Evolutionary conservation across 1,140 invertebrate genomes (phyloP).

Genomic region (Anastatus disparis): DNA sequence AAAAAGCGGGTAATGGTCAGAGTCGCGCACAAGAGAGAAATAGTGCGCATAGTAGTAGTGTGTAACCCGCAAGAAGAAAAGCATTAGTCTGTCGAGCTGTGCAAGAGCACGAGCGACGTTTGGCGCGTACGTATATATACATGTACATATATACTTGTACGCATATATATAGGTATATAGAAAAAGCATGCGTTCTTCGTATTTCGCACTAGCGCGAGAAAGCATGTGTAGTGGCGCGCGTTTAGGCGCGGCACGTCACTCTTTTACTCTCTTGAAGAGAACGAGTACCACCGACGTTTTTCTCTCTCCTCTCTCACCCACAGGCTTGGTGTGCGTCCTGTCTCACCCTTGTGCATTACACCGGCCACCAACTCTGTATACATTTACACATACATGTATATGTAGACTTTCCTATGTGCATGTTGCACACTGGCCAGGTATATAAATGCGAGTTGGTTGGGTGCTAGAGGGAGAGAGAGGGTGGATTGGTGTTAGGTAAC

Average conservation of each 20-base stretch:
- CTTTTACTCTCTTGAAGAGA: background rate
- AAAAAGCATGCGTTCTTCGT: too few species aligned
- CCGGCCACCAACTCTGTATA: background rate
- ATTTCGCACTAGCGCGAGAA: background rate
- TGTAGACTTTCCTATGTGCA: background rate
- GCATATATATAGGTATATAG: too few species aligned
- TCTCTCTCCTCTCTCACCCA: background rate
- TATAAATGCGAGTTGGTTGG: slow-evolving; percentile 23
- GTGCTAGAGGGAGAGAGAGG: slow-evolving; percentile 19
- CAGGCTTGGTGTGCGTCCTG: background rate
- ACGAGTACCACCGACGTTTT: too few species aligned
- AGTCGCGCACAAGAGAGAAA: background rate
- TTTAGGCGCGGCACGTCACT: slow-evolving; percentile 36
- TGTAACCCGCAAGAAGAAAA: slow-evolving; percentile 16
- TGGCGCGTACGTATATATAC: background rate
- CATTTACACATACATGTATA: background rate
- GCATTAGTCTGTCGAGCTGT: slow-evolving; percentile 17
- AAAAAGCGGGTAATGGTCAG: slow-evolving; percentile 3
- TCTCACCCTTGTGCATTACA: too few species aligned
- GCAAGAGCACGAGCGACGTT: background rate
- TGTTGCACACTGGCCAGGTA: slow-evolving; percentile 17
- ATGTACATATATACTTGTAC: background rate
- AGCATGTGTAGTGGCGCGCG: background rate
- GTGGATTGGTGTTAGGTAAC: slow-evolving; percentile 40
- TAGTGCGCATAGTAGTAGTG: background rate